Percentiles rank a stretch among this genome's conserved stretches.
These are phyloP conservation scores for Byasa hedistus DNA, from an alignment of 2,888 invertebrate genomes.

Conservation along the genomic window DNA sequence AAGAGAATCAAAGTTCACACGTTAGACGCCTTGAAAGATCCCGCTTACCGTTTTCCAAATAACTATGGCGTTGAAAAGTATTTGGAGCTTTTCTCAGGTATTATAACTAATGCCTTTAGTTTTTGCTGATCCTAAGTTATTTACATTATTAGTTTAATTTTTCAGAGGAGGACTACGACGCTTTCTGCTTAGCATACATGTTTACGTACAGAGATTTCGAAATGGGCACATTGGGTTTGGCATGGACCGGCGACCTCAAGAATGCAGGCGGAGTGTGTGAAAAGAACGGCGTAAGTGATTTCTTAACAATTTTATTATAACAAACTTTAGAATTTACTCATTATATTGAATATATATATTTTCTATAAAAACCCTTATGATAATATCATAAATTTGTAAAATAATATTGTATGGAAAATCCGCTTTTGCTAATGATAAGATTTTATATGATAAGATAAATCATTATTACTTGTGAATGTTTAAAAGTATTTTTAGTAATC, in stretches of 20 bases:
- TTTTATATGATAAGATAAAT: too few species aligned
- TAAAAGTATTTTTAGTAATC: too few species aligned
- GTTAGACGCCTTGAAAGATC: constrained; percentile 89
- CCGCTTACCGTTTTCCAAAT: constrained; percentile 92
- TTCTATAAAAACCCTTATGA: too few species aligned
- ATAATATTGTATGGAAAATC: too few species aligned
- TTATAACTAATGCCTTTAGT: neutral
- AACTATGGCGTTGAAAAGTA: constrained; percentile 99
- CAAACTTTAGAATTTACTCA: too few species aligned
- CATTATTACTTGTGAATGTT: too few species aligned
- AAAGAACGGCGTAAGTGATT: constrained; percentile 89
- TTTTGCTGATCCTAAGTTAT: constrained; percentile 9
- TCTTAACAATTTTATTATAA: neutral
- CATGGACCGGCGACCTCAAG: constrained; percentile 98
- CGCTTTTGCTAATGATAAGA: too few species aligned
- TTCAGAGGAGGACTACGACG: constrained; percentile 97
- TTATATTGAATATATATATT: too few species aligned
- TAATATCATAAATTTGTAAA: too few species aligned
- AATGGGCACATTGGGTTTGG: constrained; percentile 96
- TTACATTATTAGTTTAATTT: constrained; percentile 55
- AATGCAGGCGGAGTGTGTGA: constrained; percentile 99
- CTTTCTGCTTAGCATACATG: constrained; percentile 99
- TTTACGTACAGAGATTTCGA: constrained; percentile 98
- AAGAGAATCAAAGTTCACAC: constrained; percentile 97
- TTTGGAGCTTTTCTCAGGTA: constrained; percentile 97